Evolutionary conservation across 2,113 vertebrate genomes (phyloP).

Genomic region (Dipodomys spectabilis): DNA sequence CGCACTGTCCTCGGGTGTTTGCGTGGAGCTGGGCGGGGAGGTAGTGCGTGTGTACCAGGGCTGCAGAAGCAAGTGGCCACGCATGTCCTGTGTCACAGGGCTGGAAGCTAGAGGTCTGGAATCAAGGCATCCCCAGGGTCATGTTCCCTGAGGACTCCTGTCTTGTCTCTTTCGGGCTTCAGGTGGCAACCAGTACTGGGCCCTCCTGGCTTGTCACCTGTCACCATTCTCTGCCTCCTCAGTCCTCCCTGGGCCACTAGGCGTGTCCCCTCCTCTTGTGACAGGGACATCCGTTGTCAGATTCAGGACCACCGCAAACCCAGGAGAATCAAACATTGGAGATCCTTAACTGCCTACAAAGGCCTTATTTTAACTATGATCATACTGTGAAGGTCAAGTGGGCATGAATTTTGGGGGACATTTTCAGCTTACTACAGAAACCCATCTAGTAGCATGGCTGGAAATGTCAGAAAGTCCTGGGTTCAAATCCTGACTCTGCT

Average conservation of each 20-base stretch:
- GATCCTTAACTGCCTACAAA: background rate
- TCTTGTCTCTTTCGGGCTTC: background rate
- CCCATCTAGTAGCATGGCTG: background rate
- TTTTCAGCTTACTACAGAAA: background rate
- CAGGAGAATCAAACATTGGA: slow-evolving; percentile 18
- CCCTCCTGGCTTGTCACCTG: background rate
- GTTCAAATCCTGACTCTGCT: background rate
- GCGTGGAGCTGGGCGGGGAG: background rate
- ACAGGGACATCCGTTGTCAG: background rate
- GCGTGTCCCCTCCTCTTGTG: background rate
- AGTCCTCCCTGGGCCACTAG: background rate
- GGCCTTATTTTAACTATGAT: slow-evolving; percentile 19
- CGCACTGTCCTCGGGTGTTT: background rate
- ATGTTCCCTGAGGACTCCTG: accelerated
- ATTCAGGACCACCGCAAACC: background rate
- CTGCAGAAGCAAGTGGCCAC: background rate
- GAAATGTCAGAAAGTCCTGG: background rate
- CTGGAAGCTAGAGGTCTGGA: background rate
- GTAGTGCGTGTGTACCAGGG: background rate
- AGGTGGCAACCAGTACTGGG: background rate
- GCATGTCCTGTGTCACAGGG: background rate
- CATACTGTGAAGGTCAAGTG: slow-evolving; percentile 5
- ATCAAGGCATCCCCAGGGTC: background rate
- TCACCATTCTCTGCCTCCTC: background rate
- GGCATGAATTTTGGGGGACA: background rate